These are phyloP conservation scores for Habrosyne pyritoides DNA, from an alignment of 2,888 invertebrate genomes.

Conservation along the genomic window DNA sequence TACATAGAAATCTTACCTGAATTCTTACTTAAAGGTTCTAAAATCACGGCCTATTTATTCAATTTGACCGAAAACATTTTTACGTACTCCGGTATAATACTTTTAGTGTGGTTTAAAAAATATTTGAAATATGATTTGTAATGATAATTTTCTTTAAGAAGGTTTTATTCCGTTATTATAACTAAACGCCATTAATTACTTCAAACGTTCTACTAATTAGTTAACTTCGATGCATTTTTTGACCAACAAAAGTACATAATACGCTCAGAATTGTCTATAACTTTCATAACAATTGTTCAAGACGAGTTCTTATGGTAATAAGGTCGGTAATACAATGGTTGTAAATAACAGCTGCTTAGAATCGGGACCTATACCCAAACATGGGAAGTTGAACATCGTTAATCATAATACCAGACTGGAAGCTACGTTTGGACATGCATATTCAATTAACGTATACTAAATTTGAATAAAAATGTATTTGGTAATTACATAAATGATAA, in stretches of 20 bases:
- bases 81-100: too few species aligned
- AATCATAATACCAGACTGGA: slow-evolving; percentile 58
- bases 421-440: slow-evolving; percentile 52
- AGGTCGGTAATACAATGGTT: slow-evolving; percentile 49
- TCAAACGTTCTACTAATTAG: background rate
- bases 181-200: too few species aligned
- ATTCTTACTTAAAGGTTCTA: too few species aligned
- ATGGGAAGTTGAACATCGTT: slow-evolving; percentile 56
- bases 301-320: slow-evolving; percentile 52
- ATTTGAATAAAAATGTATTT: background rate
- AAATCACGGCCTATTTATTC: too few species aligned
- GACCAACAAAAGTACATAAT: background rate
- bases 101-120: too few species aligned
- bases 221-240: background rate
- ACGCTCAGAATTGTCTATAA: slow-evolving; percentile 4
- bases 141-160: too few species aligned
- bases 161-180: too few species aligned
- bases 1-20: too few species aligned
- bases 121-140: too few species aligned
- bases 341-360: slow-evolving; percentile 59
- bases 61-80: too few species aligned
- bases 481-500: too few species aligned
- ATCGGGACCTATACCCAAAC: slow-evolving; percentile 59
- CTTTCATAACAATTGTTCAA: slow-evolving; percentile 32
- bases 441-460: slow-evolving; percentile 43